These are phyloP conservation scores for Cheirogaleus major DNA, from an alignment of 2,797 vertebrate genomes.

Conservation along the genomic window DNA sequence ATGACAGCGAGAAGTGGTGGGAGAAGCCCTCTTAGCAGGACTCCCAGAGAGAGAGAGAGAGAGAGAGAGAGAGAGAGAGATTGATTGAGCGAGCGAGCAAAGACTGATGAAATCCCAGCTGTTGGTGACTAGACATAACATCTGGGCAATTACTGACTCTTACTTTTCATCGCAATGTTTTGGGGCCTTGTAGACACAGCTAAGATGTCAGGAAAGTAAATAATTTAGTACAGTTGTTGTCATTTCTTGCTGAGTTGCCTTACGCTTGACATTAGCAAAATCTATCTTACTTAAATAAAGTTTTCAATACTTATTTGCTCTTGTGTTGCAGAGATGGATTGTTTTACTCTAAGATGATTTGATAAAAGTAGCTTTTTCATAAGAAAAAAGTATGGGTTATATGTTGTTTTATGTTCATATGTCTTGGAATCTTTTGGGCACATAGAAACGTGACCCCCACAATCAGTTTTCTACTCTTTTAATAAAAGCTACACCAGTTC, in stretches of 20 bases:
- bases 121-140: constrained; percentile 60
- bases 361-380: constrained; percentile 43
- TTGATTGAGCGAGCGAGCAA: background rate
- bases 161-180: constrained; percentile 8
- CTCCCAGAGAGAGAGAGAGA: background rate
- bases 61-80: too few species aligned
- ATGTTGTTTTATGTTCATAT: constrained; percentile 26
- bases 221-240: constrained; percentile 28
- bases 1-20: background rate
- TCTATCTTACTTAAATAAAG: constrained; percentile 44
- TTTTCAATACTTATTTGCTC: constrained; percentile 59
- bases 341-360: constrained; percentile 33
- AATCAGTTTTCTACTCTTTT: constrained; percentile 34
- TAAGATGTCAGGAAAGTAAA: constrained; percentile 25
- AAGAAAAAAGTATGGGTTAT: constrained; percentile 4
- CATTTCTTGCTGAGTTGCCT: constrained; percentile 37
- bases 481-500: constrained; percentile 9
- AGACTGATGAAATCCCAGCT: constrained; percentile 46
- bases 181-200: constrained; percentile 36
- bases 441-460: constrained; percentile 22
- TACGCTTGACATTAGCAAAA: constrained; percentile 56
- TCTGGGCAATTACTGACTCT: constrained; percentile 44
- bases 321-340: constrained; percentile 20
- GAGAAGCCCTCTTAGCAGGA: constrained; percentile 4
- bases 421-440: constrained; percentile 47